phyloP scores from a whole-genome alignment of 2,113 vertebrate genomes.

The Elanus axillaris region DNA sequence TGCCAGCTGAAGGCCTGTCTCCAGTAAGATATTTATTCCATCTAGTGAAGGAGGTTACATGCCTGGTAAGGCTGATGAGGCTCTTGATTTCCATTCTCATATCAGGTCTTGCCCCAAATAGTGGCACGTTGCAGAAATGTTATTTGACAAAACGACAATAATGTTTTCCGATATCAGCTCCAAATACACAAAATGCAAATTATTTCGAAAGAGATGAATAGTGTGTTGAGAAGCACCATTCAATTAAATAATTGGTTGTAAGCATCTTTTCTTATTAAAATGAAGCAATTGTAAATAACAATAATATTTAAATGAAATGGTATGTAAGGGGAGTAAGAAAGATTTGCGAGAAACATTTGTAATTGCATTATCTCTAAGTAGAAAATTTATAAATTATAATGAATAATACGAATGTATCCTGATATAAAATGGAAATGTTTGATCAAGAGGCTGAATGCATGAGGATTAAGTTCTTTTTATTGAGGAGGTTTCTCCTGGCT shows the following conservation, averaged over 20 bases:
- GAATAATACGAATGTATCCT: constrained; percentile 28
- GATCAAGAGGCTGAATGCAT: neutral
- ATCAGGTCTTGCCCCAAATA: neutral
- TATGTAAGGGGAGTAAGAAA: constrained; percentile 22
- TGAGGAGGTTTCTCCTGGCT: neutral
- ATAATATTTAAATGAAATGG: constrained; percentile 37
- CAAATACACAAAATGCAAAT: constrained; percentile 36
- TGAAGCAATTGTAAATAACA: constrained; percentile 35
- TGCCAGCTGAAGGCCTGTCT: neutral
- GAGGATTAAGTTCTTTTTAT: neutral
- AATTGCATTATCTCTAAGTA: constrained; percentile 31
- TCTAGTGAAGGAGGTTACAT: neutral
- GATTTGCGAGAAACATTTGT: constrained; percentile 28
- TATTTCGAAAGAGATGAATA: constrained; percentile 27
- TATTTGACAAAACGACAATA: constrained; percentile 5
- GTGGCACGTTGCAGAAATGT: neutral
- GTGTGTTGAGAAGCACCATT: neutral
- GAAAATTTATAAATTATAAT: constrained; percentile 25
- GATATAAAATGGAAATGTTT: constrained; percentile 24
- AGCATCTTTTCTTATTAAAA: constrained; percentile 46
- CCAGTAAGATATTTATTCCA: neutral
- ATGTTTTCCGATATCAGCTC: constrained; percentile 1
- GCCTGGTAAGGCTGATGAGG: neutral
- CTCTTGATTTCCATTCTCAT: neutral
- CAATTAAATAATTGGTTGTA: constrained; percentile 41